Conservation (phyloP, 2,113 vertebrate species). For the Leptocoma aspasia region DNA sequence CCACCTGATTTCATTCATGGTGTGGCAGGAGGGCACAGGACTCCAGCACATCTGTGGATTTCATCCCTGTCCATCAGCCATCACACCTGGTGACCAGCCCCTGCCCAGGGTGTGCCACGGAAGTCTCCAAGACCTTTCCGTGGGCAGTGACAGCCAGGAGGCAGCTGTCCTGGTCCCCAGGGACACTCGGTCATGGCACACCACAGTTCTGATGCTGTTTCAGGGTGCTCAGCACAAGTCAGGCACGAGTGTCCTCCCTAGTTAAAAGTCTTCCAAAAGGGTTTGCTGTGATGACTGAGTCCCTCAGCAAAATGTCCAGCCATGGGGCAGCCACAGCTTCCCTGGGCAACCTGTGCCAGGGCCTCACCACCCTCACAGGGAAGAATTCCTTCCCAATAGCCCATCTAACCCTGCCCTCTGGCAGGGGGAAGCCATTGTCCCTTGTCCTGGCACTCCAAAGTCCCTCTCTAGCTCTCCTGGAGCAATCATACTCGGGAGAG, state of each 20-base stretch:
- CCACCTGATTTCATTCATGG: not conserved
- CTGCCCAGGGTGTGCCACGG: not conserved
- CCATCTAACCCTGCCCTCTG: not conserved
- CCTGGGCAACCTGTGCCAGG: not conserved
- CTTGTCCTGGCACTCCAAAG: not conserved
- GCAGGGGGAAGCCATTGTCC: not conserved
- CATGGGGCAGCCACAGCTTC: not conserved
- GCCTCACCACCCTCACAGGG: not conserved
- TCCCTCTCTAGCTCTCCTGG: not conserved
- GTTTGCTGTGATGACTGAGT: not conserved
- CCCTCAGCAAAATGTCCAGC: not conserved
- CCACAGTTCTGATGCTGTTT: not conserved
- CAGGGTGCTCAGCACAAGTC: not conserved
- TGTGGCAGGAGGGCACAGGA: not conserved
- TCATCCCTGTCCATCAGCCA: not conserved
- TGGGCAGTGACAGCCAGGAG: too few species aligned
- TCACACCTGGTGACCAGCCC: not conserved
- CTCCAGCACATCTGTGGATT: not conserved
- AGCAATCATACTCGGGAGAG: not conserved
- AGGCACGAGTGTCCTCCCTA: fast-evolving
- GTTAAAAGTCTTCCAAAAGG: not conserved
- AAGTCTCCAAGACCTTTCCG: not conserved
- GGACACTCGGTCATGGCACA: fast-evolving
- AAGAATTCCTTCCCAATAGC: not conserved
- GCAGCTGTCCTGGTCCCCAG: fast-evolving